Conservation (phyloP, 2,888 invertebrate species). For the Morpho deidamia region DNA sequence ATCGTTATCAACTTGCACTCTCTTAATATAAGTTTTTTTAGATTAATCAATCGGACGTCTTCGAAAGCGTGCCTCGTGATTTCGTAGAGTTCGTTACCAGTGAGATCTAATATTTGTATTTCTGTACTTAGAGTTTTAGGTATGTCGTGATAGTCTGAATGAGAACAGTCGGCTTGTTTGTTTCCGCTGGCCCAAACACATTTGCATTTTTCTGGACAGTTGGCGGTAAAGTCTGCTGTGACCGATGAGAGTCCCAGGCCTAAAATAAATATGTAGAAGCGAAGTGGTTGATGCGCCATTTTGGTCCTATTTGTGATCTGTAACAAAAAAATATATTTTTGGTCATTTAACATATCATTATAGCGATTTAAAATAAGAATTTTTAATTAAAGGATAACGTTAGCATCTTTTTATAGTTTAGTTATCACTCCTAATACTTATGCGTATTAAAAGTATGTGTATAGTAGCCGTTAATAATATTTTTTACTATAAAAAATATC, state of each 20-base stretch:
- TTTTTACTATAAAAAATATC: too few relatives aligned
- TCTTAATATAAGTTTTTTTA: conserved; percentile 87
- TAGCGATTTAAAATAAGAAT: not conserved
- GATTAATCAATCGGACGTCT: conserved; percentile 83
- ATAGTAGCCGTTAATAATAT: too few relatives aligned
- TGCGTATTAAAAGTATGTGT: too few relatives aligned
- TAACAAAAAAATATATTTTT: conserved; percentile 43
- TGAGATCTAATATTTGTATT: conserved; percentile 84
- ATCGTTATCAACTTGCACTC: conserved; percentile 86
- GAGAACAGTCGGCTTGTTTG: conserved; percentile 89
- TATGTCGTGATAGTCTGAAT: conserved; percentile 81
- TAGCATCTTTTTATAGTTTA: too few relatives aligned
- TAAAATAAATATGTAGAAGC: conserved; percentile 35
- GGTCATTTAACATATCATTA: not conserved
- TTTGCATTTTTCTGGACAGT: conserved; percentile 84
- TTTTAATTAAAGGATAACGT: too few relatives aligned
- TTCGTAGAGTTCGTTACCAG: conserved; percentile 82
- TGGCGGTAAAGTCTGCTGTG: conserved; percentile 73
- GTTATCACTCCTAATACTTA: too few relatives aligned
- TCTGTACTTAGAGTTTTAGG: conserved; percentile 86
- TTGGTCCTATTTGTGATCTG: conserved; percentile 44
- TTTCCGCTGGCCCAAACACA: conserved; percentile 93
- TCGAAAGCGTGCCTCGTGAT: conserved; percentile 83
- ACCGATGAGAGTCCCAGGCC: conserved; percentile 44
- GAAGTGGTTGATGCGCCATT: conserved; percentile 50